Conservation (phyloP, 2,888 invertebrate species). For the Ischnura elegans region DNA sequence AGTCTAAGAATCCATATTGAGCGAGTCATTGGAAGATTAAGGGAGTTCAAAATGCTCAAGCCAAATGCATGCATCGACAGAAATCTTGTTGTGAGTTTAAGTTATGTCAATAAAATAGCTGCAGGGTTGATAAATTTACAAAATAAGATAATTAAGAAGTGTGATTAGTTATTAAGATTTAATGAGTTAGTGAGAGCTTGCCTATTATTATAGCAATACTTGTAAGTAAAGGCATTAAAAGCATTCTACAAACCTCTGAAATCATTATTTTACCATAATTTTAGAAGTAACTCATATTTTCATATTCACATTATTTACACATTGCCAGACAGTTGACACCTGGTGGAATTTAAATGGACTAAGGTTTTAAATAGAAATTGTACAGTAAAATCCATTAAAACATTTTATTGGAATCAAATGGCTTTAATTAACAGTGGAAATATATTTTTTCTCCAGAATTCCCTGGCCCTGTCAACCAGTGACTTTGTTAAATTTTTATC, state of each 20-base stretch:
- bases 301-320: no score
- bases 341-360: neutral
- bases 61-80: constrained; percentile 33
- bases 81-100: neutral
- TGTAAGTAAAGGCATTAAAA: no score
- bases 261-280: no score
- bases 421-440: neutral
- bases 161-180: neutral
- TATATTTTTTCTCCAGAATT: neutral
- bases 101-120: neutral
- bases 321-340: no score
- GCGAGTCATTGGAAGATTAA: constrained; percentile 20
- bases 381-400: neutral
- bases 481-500: no score
- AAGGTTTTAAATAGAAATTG: neutral
- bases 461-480: neutral
- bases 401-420: neutral
- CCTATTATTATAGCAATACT: no score
- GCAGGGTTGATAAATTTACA: neutral
- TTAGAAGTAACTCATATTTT: no score
- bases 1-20: neutral
- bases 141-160: neutral
- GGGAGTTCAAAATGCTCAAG: neutral
- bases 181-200: no score
- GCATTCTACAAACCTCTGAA: no score